Percentiles rank a stretch among this genome's conserved stretches.
Conservation (phyloP, 2,113 vertebrate species). For the Carettochelys insculpta region DNA sequence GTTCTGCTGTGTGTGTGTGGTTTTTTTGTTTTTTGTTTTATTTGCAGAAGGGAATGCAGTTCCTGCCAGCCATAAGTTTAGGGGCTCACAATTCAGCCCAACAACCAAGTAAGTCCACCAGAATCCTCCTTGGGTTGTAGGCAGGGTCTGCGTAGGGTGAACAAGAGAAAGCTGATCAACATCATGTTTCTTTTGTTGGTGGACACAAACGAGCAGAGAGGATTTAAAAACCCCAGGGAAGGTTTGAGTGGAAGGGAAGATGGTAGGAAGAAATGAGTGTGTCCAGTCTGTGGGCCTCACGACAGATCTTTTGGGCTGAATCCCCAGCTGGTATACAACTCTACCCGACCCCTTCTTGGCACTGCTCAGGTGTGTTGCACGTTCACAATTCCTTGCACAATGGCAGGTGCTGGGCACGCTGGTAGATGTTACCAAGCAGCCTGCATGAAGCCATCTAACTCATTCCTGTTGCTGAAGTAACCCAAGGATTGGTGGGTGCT, state of each 20-base stretch:
- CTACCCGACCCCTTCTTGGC: not conserved
- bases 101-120: not conserved
- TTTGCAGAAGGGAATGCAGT: not conserved
- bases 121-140: not conserved
- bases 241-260: not conserved
- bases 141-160: not conserved
- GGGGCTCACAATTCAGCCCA: fast-evolving
- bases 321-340: not conserved
- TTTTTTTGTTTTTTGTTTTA: not conserved
- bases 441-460: not conserved
- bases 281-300: not conserved
- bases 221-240: not conserved
- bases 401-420: fast-evolving
- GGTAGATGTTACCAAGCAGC: not conserved
- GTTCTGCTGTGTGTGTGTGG: not conserved
- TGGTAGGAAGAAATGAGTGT: not conserved
- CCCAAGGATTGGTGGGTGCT: fast-evolving
- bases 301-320: not conserved
- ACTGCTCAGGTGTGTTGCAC: fast-evolving
- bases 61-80: not conserved
- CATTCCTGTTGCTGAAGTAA: not conserved
- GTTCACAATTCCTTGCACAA: not conserved
- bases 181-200: not conserved
- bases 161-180: not conserved
- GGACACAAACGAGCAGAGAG: not conserved